Evolutionary conservation across 2,888 invertebrate genomes (phyloP).

Genomic region (Halictus quadricinctus): DNA sequence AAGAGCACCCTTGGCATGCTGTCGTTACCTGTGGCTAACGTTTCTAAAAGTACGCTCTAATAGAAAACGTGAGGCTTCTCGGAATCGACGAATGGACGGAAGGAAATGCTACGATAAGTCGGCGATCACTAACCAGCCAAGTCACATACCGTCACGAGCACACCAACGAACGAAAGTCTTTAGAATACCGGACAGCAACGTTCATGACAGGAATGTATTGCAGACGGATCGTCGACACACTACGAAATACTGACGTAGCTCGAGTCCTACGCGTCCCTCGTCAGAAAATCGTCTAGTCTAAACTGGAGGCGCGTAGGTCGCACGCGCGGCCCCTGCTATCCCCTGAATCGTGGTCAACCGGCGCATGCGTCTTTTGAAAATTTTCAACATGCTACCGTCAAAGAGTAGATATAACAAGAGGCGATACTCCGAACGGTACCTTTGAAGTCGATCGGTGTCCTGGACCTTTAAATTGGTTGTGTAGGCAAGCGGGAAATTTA

Average conservation of each 20-base stretch:
- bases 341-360: not conserved
- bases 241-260: slow-evolving; percentile 22
- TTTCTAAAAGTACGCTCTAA: slow-evolving; percentile 26
- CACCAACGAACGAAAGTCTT: slow-evolving; percentile 20
- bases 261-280: slow-evolving; percentile 32
- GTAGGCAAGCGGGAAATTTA: no score
- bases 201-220: slow-evolving; percentile 49
- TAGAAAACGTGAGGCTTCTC: slow-evolving; percentile 39
- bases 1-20: not conserved
- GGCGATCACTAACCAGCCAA: slow-evolving; percentile 21
- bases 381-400: not conserved
- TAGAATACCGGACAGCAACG: slow-evolving; percentile 19
- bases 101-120: slow-evolving; percentile 43
- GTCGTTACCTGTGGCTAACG: slow-evolving; percentile 45
- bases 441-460: no score
- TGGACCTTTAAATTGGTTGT: no score
- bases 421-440: not conserved
- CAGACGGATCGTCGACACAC: slow-evolving; percentile 38
- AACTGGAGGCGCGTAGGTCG: slow-evolving; percentile 51
- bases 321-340: slow-evolving; percentile 26
- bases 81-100: slow-evolving; percentile 45
- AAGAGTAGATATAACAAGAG: not conserved
- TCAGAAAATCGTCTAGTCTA: slow-evolving; percentile 33
- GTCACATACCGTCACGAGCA: slow-evolving; percentile 45
- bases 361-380: slow-evolving; percentile 16